Evolutionary conservation across 1,140 invertebrate genomes (phyloP).

Genomic region (Antheraea pernyi): DNA sequence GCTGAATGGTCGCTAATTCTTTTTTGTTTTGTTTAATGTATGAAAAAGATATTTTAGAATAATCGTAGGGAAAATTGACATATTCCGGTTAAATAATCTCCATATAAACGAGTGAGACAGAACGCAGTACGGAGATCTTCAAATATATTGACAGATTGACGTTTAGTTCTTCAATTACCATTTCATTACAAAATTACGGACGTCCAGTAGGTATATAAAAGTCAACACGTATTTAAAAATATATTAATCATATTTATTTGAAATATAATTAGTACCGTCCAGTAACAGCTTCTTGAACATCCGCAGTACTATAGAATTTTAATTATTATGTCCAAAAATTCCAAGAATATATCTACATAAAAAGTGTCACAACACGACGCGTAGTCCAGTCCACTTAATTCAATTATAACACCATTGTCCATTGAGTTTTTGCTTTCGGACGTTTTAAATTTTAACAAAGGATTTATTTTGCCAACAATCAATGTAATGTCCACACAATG

Average conservation of each 20-base stretch:
- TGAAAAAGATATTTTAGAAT: too few species aligned
- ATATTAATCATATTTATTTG: not conserved
- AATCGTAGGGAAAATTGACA: too few species aligned
- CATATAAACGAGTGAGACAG: too few species aligned
- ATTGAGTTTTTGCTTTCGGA: slow-evolving; percentile 47
- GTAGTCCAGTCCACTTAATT: slow-evolving; percentile 44
- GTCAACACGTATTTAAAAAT: too few species aligned
- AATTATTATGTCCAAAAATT: slow-evolving; percentile 13
- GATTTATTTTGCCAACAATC: slow-evolving; percentile 75
- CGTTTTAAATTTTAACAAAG: slow-evolving; percentile 55
- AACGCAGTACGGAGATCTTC: too few species aligned
- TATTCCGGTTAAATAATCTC: too few species aligned
- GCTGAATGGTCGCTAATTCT: too few species aligned
- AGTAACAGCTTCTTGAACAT: not conserved
- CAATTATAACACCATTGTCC: slow-evolving; percentile 61
- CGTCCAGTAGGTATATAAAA: too few species aligned
- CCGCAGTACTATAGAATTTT: not conserved
- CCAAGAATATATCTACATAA: slow-evolving; percentile 28
- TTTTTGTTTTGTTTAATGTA: too few species aligned
- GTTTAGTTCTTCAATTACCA: too few species aligned
- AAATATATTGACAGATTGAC: too few species aligned
- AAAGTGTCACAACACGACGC: slow-evolving; percentile 23
- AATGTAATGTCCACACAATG: slow-evolving; percentile 55
- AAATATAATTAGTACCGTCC: not conserved
- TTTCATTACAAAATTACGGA: too few species aligned